These are phyloP conservation scores for Ia io DNA, from an alignment of 2,113 vertebrate genomes.

Conservation along the genomic window DNA sequence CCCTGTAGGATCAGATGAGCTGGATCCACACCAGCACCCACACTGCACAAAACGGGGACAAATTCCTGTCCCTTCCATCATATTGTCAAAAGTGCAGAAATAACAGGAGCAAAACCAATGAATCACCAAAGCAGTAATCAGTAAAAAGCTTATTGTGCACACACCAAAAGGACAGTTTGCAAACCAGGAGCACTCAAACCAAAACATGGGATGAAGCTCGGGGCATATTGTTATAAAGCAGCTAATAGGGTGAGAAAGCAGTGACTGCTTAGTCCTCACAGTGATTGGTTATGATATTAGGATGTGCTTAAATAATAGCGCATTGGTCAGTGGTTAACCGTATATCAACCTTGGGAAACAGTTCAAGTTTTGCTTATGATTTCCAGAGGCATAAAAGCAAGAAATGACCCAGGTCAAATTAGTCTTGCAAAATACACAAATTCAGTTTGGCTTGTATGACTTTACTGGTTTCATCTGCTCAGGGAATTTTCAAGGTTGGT, in stretches of 20 bases:
- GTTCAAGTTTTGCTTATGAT: neutral
- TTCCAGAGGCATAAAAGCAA: neutral
- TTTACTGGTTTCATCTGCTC: neutral
- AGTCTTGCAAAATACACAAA: neutral
- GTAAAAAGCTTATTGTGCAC: neutral
- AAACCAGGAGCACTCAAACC: neutral
- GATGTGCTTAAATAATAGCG: neutral
- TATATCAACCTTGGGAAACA: neutral
- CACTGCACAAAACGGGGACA: rapidly evolving
- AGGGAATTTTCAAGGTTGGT: neutral
- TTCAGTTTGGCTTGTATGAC: neutral
- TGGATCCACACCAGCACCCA: neutral
- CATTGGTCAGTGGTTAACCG: neutral
- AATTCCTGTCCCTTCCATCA: neutral
- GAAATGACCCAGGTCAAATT: neutral
- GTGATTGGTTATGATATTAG: neutral
- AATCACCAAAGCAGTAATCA: neutral
- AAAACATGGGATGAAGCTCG: neutral
- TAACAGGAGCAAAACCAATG: neutral
- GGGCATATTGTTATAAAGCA: neutral
- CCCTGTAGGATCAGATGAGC: neutral
- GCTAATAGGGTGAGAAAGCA: neutral
- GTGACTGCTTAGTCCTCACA: neutral
- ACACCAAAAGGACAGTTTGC: neutral
- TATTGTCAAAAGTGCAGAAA: neutral